phyloP scores from a whole-genome alignment of 2,797 vertebrate genomes.

The Leptatherina wallacei region DNA sequence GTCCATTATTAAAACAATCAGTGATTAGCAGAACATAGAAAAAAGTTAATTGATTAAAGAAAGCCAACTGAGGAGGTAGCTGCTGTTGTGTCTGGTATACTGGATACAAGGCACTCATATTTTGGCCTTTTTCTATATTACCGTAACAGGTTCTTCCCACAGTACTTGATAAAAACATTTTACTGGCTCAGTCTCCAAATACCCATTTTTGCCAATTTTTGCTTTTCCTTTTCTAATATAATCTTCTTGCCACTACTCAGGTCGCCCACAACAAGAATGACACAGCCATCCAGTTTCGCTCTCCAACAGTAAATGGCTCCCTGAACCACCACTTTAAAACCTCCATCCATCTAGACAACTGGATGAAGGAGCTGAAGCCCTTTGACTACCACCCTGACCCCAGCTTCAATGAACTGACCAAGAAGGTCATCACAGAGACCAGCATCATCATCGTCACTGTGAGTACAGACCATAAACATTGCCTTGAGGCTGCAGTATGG shows the following conservation, averaged over 20 bases:
- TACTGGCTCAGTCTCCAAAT: neutral
- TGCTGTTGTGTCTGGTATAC: conserved; percentile 34
- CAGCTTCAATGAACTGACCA: conserved; percentile 86
- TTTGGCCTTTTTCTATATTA: conserved; percentile 36
- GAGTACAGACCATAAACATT: conserved; percentile 40
- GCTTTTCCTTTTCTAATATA: neutral
- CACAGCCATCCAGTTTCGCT: conserved; percentile 87
- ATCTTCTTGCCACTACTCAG: conserved; percentile 63
- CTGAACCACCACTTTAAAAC: conserved; percentile 83
- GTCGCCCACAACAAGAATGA: conserved; percentile 81
- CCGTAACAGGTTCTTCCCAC: conserved; percentile 3
- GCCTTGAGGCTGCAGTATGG: neutral
- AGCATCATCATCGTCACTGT: conserved; percentile 85
- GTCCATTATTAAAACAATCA: conserved; percentile 30
- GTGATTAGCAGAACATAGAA: conserved; percentile 43
- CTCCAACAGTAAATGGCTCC: conserved; percentile 83
- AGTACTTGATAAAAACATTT: conserved; percentile 19
- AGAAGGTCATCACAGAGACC: conserved; percentile 87
- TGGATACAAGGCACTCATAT: conserved; percentile 28
- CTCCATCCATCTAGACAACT: conserved; percentile 88
- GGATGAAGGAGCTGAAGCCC: conserved; percentile 79
- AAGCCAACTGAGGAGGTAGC: conserved; percentile 42
- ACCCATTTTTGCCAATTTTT: neutral
- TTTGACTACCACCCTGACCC: conserved; percentile 91
- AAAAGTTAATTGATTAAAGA: conserved; percentile 26